Evolutionary conservation across 2,113 vertebrate species (phyloP).

Genomic region (human (Homo sapiens)): DNA sequence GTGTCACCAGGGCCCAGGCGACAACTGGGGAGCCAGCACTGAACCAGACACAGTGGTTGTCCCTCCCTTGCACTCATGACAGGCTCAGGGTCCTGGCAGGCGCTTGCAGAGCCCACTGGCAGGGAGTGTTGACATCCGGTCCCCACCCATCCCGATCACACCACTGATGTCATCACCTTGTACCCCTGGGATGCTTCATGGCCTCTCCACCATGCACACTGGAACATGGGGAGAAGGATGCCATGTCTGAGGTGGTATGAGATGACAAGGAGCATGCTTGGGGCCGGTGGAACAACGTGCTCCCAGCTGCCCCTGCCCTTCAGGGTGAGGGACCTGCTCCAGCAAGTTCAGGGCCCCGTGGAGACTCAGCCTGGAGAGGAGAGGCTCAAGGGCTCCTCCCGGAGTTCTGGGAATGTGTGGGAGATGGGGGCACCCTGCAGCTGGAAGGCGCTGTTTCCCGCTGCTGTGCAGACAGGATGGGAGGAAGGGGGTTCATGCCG

Average conservation of each 20-base stretch:
- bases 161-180: neutral
- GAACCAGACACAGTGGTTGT: neutral
- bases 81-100: neutral
- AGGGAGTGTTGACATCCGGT: neutral
- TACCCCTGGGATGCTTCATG: fast-evolving
- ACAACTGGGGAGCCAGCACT: fast-evolving
- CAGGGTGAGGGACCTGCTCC: too few relatives aligned
- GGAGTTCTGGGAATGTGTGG: neutral
- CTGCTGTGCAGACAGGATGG: neutral
- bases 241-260: fast-evolving
- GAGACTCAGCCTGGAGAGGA: neutral
- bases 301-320: too few relatives aligned
- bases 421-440: neutral
- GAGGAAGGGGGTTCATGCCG: neutral
- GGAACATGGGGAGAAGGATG: neutral
- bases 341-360: neutral
- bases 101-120: neutral
- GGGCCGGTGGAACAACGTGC: too few relatives aligned
- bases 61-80: fast-evolving
- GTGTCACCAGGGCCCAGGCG: neutral
- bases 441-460: neutral
- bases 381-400: too few relatives aligned
- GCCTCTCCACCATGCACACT: neutral
- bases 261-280: neutral
- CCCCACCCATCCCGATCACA: too few relatives aligned